phyloP scores from a whole-genome alignment of 2,797 vertebrate species.

The Notamacropus eugenii region DNA sequence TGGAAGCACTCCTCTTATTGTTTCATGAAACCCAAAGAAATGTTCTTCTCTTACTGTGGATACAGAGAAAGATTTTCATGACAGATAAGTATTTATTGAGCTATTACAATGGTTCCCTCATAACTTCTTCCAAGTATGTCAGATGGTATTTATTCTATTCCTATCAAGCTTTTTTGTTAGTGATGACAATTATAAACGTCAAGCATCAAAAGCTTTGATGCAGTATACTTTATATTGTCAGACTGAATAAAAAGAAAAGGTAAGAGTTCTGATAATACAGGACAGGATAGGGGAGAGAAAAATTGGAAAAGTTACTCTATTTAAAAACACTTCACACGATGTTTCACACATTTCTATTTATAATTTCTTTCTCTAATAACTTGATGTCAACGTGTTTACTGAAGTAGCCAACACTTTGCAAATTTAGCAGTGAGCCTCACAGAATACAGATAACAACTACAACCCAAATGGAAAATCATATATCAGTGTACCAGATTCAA shows the following conservation, averaged over 20 bases:
- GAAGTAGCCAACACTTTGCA: conserved; percentile 22
- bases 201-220: background rate
- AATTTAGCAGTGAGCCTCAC: conserved; percentile 17
- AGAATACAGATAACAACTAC: conserved; percentile 3
- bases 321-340: conserved; percentile 18
- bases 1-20: background rate
- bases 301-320: conserved; percentile 5
- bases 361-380: conserved; percentile 40
- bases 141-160: conserved; percentile 47
- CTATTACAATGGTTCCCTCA: background rate
- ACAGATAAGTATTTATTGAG: background rate
- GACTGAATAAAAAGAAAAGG: conserved; percentile 7
- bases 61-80: background rate
- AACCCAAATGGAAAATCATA: conserved; percentile 24
- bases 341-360: conserved; percentile 1
- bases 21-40: conserved; percentile 33
- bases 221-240: background rate
- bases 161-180: background rate
- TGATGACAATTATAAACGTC: conserved; percentile 33
- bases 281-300: conserved; percentile 25
- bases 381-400: conserved; percentile 26
- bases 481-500: conserved; percentile 33
- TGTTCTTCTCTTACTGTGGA: conserved; percentile 13
- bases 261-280: conserved; percentile 13
- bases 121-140: conserved; percentile 29